Percentiles rank a stretch among this genome's conserved stretches.
These are phyloP conservation scores for Stenotaenia linearis DNA, from an alignment of 2,888 invertebrate genomes.

Conservation along the genomic window DNA sequence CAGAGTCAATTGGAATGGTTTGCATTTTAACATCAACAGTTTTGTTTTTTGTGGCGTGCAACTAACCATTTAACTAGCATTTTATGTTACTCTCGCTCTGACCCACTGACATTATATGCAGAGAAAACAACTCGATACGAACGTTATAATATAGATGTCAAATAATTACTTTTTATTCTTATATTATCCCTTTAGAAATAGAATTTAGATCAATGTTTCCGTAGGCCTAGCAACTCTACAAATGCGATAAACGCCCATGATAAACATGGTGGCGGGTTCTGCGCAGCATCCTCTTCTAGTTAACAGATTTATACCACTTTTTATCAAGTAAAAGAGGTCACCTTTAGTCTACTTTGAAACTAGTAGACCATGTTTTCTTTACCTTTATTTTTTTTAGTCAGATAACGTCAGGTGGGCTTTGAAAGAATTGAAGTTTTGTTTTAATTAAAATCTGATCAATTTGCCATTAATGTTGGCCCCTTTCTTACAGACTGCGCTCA, in stretches of 20 bases:
- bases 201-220: neutral
- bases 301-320: neutral
- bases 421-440: constrained; percentile 8
- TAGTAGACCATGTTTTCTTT: neutral
- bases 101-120: constrained; percentile 1
- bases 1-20: neutral
- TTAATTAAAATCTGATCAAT: neutral
- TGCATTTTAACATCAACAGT: neutral
- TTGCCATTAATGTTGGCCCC: constrained; percentile 30
- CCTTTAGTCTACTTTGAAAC: neutral
- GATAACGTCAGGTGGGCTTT: neutral
- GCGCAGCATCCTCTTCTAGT: constrained; percentile 10
- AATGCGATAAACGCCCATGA: neutral
- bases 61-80: neutral
- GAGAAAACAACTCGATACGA: neutral
- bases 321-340: neutral
- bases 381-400: neutral
- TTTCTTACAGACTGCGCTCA: constrained; percentile 33
- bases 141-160: no score
- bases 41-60: neutral
- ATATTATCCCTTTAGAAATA: neutral
- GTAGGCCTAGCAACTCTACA: neutral
- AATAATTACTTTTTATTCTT: neutral
- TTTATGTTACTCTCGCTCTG: neutral
- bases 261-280: constrained; percentile 21